A percentile compares a stretch with the other conserved stretches of the same genome.
Evolutionary conservation across 1,140 invertebrate species (phyloP).

Genomic region (Conus ventricosus): DNA sequence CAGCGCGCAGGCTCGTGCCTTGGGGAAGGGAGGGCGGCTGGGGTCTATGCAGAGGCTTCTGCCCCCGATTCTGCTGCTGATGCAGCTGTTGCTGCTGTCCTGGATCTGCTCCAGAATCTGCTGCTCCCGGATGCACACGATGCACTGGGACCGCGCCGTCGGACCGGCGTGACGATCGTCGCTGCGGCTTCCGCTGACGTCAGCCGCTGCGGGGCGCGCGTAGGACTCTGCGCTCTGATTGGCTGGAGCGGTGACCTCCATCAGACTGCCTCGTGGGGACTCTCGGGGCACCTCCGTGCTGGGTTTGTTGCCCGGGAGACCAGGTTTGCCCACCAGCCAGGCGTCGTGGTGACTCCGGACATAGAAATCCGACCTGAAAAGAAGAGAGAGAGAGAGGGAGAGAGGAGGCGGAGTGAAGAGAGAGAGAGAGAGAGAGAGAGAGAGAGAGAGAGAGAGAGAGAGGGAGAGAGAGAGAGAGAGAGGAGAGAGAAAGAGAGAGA

Average conservation of each 20-base stretch:
- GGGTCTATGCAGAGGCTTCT: background rate
- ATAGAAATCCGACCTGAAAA: constrained; percentile 35
- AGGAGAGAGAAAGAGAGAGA: too few relatives aligned
- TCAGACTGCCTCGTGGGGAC: constrained; percentile 34
- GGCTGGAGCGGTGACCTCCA: constrained; percentile 37
- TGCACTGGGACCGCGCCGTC: constrained; percentile 13
- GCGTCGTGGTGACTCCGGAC: constrained; percentile 66
- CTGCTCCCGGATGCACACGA: constrained; percentile 27
- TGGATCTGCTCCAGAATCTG: constrained; percentile 15
- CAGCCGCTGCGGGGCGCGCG: background rate
- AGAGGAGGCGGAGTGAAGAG: too few relatives aligned
- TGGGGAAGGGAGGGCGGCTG: background rate
- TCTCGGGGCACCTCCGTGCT: constrained; percentile 27
- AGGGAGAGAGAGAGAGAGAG: too few relatives aligned
- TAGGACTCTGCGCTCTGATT: constrained; percentile 27
- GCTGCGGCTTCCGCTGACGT: background rate
- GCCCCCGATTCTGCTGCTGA: background rate
- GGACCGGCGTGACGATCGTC: background rate
- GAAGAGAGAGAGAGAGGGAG: too few relatives aligned
- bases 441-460: too few relatives aligned
- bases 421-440: too few relatives aligned
- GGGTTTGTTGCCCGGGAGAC: constrained; percentile 7
- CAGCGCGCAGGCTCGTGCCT: background rate
- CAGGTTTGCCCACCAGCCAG: constrained; percentile 61
- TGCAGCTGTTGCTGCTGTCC: background rate